A percentile compares a stretch with the other conserved stretches of the same genome.
Evolutionary conservation across 2,113 vertebrate genomes (phyloP).

Genomic region (Oceanites oceanicus): DNA sequence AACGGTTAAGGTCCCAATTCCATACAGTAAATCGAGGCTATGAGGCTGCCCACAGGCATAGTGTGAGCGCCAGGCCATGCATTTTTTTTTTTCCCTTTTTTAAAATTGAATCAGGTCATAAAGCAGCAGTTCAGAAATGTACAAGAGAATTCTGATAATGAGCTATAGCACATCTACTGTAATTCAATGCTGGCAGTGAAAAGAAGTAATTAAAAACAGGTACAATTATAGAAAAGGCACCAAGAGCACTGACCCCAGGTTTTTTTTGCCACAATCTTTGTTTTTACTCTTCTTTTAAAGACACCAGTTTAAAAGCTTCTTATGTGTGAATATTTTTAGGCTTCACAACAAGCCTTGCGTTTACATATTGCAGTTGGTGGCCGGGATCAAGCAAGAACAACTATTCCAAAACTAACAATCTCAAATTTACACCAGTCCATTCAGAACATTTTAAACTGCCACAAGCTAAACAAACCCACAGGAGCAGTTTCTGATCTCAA

Average conservation of each 20-base stretch:
- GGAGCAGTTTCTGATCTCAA: slow-evolving; percentile 41
- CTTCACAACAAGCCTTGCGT: slow-evolving; percentile 77
- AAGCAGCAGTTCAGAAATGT: slow-evolving; percentile 75
- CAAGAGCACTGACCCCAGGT: slow-evolving; percentile 84
- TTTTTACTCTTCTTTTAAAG: slow-evolving; percentile 72
- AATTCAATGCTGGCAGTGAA: slow-evolving; percentile 82
- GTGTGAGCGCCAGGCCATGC: slow-evolving; percentile 45
- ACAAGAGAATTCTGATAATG: slow-evolving; percentile 75
- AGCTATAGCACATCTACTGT: slow-evolving; percentile 75
- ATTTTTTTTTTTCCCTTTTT: neutral
- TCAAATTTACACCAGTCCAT: slow-evolving; percentile 63
- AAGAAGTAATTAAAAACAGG: slow-evolving; percentile 83
- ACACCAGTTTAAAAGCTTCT: slow-evolving; percentile 81
- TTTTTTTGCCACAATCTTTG: slow-evolving; percentile 71
- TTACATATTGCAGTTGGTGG: slow-evolving; percentile 69
- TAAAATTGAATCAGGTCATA: slow-evolving; percentile 64
- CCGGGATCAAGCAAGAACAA: slow-evolving; percentile 70
- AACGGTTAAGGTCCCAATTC: slow-evolving; percentile 48
- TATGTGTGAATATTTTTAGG: slow-evolving; percentile 74
- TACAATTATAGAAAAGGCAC: slow-evolving; percentile 85
- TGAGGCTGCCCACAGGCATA: slow-evolving; percentile 57
- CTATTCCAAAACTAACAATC: slow-evolving; percentile 38
- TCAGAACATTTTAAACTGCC: slow-evolving; percentile 65
- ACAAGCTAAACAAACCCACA: neutral
- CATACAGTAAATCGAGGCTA: neutral